Conservation (phyloP, 2,888 invertebrate genomes). For the Lathronympha strigana region DNA sequence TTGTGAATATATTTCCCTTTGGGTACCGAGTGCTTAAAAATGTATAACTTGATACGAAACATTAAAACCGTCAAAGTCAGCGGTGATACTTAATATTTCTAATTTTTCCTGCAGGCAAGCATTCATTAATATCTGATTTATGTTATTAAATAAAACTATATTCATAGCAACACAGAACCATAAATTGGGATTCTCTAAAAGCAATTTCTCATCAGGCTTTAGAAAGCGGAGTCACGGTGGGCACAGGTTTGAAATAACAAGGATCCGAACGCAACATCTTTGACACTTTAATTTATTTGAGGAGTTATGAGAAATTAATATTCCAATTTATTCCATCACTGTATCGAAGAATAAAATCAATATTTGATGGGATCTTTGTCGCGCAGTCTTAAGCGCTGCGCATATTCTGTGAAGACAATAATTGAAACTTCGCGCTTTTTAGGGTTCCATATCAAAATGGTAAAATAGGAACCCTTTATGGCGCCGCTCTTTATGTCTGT, state of each 20-base stretch:
- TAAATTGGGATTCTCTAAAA: slow-evolving; percentile 18
- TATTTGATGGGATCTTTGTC: slow-evolving; percentile 72
- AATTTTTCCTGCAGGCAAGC: too few relatives aligned
- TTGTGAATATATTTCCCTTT: too few relatives aligned
- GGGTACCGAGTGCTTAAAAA: too few relatives aligned
- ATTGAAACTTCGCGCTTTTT: slow-evolving; percentile 60
- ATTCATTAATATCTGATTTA: too few relatives aligned
- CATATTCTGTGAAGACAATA: slow-evolving; percentile 56
- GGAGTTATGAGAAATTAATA: slow-evolving; percentile 82
- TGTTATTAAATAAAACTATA: too few relatives aligned
- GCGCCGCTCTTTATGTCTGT: too few relatives aligned
- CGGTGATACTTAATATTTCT: too few relatives aligned
- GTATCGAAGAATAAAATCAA: slow-evolving; percentile 80
- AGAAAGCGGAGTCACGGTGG: slow-evolving; percentile 7
- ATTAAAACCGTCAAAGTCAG: too few relatives aligned
- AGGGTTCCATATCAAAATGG: too few relatives aligned
- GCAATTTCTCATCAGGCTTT: slow-evolving; percentile 4
- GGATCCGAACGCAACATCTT: slow-evolving; percentile 78
- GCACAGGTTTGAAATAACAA: slow-evolving; percentile 66
- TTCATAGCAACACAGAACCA: background rate
- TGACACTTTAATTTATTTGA: slow-evolving; percentile 82
- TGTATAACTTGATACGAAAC: too few relatives aligned
- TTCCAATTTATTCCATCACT: slow-evolving; percentile 83
- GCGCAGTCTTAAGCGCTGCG: slow-evolving; percentile 55
- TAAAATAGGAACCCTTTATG: too few relatives aligned